Percentiles rank a stretch among this genome's conserved stretches.
These are phyloP conservation scores for Dryoscopus gambensis DNA, from an alignment of 2,113 vertebrate species.

Conservation along the genomic window DNA sequence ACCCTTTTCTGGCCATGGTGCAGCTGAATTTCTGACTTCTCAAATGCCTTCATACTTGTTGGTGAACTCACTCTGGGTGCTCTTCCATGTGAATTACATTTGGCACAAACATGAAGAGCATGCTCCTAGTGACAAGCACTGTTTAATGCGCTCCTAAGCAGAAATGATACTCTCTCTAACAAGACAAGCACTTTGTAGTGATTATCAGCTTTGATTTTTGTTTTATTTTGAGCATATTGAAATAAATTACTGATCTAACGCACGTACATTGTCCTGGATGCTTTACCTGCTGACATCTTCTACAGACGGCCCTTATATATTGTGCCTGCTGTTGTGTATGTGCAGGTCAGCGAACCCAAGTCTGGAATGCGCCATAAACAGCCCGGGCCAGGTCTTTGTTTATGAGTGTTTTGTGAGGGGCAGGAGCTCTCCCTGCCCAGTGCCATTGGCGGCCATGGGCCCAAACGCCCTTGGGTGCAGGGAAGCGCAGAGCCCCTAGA, in stretches of 20 bases:
- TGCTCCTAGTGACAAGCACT: accelerated
- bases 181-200: neutral
- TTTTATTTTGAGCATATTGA: neutral
- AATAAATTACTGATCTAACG: neutral
- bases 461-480: accelerated
- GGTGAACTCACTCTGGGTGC: neutral
- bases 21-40: neutral
- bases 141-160: neutral
- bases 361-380: accelerated
- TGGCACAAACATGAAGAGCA: accelerated
- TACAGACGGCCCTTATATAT: accelerated
- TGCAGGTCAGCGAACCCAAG: accelerated
- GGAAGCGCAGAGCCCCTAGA: accelerated
- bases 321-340: too few species aligned
- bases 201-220: neutral
- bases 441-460: neutral
- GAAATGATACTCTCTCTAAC: neutral
- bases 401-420: accelerated
- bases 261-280: accelerated
- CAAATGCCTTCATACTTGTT: accelerated
- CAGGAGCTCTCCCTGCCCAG: neutral
- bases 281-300: neutral
- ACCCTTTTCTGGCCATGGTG: neutral
- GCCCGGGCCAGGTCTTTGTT: accelerated
- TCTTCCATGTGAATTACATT: accelerated